These are phyloP conservation scores for Fulica atra DNA, from an alignment of 2,113 vertebrate genomes.

Conservation along the genomic window DNA sequence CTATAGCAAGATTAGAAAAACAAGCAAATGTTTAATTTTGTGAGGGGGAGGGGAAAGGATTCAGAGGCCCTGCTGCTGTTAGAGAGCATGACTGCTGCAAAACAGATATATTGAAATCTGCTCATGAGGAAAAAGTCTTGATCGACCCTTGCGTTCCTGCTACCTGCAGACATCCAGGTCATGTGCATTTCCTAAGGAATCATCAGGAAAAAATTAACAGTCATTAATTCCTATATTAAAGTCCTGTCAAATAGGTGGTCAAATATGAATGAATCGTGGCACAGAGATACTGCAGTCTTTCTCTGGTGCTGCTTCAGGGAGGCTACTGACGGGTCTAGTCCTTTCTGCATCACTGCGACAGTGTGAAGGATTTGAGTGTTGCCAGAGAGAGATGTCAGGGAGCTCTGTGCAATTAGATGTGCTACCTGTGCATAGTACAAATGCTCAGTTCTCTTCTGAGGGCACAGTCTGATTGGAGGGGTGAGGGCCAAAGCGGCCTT, in stretches of 20 bases:
- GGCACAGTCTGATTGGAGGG: background rate
- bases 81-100: background rate
- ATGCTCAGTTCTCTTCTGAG: background rate
- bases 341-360: background rate
- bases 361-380: background rate
- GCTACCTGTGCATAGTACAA: background rate
- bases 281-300: background rate
- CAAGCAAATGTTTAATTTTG: constrained; percentile 57
- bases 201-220: background rate
- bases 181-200: background rate
- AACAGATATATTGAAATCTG: background rate
- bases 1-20: constrained; percentile 60
- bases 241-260: background rate
- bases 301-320: background rate
- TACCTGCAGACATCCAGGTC: background rate
- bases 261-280: background rate
- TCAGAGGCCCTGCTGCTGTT: background rate
- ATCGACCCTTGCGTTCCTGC: background rate
- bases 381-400: background rate
- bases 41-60: constrained; percentile 13
- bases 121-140: background rate
- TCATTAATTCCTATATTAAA: background rate
- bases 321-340: background rate
- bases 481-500: background rate
- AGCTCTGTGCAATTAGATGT: background rate